A percentile compares a stretch with the other conserved stretches of the same genome.
Evolutionary conservation across 1,140 invertebrate species (phyloP).

Genomic region (Leptonema lineaticorne): DNA sequence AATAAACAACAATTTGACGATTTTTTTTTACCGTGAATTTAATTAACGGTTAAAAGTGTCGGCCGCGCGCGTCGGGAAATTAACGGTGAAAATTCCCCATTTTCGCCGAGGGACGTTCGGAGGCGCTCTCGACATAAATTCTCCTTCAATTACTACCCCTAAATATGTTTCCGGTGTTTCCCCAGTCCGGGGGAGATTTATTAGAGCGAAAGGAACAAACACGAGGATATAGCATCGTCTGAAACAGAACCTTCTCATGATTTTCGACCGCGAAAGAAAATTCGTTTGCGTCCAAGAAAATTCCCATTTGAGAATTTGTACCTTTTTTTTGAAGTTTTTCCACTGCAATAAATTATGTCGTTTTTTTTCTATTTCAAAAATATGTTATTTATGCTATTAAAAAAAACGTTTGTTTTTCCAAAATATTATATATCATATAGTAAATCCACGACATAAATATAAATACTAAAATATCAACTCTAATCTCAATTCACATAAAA

Average conservation of each 20-base stretch:
- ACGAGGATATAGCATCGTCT: not conserved
- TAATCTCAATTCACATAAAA: too few relatives aligned
- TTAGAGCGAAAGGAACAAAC: constrained; percentile 4
- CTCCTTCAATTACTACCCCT: constrained; percentile 17
- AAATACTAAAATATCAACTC: too few relatives aligned
- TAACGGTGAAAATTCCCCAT: constrained; percentile 9
- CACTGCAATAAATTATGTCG: too few relatives aligned
- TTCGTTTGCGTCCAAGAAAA: too few relatives aligned
- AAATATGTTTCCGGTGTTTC: constrained; percentile 15
- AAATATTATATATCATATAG: too few relatives aligned
- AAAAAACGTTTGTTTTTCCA: too few relatives aligned
- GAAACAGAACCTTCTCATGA: not conserved
- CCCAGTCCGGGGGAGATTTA: constrained; percentile 7
- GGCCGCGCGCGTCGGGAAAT: not conserved
- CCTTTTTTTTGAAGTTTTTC: too few relatives aligned
- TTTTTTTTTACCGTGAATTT: not conserved
- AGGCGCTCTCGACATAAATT: constrained; percentile 14
- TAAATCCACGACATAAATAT: too few relatives aligned
- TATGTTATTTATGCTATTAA: too few relatives aligned
- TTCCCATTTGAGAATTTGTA: too few relatives aligned
- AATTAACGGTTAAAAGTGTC: not conserved
- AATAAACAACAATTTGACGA: too few relatives aligned
- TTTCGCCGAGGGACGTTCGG: constrained; percentile 6
- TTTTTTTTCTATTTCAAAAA: too few relatives aligned
- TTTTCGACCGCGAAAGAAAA: not conserved